Conservation (phyloP, 2,797 vertebrate genomes). For the Anableps anableps region DNA sequence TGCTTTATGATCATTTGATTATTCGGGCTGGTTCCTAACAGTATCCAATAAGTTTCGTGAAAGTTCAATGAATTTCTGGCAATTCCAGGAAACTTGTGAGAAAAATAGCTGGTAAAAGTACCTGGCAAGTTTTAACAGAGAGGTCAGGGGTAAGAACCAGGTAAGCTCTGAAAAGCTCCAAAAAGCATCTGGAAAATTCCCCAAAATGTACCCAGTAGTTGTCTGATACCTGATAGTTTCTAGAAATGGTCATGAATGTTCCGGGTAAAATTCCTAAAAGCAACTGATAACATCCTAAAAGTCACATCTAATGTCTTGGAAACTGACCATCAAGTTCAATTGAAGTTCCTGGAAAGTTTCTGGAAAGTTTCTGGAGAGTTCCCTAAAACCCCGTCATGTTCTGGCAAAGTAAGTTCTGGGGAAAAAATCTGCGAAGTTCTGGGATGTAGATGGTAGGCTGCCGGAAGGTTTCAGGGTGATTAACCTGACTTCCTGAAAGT, state of each 20-base stretch:
- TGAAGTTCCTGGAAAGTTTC: background rate
- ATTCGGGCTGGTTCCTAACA: background rate
- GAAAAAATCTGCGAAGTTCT: background rate
- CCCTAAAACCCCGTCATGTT: background rate
- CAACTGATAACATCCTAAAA: background rate
- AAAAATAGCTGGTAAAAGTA: background rate
- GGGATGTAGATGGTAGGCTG: background rate
- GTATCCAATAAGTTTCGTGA: background rate
- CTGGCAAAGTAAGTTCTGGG: too few species aligned
- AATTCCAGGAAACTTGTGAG: too few species aligned
- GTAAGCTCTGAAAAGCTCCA: background rate
- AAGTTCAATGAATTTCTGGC: background rate
- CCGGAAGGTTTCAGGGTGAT: background rate
- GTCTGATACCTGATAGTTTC: background rate
- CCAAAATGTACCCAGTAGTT: background rate
- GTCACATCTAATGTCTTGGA: background rate
- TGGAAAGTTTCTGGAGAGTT: too few species aligned
- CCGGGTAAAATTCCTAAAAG: background rate
- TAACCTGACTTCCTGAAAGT: background rate
- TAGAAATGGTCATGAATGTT: background rate
- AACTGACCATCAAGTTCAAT: background rate
- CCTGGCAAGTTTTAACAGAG: background rate
- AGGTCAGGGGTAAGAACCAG: background rate
- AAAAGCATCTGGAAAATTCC: background rate
- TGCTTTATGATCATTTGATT: background rate